Conservation (phyloP, 2,797 vertebrate genomes). For the Ctenochaetus hawaiiensis region DNA sequence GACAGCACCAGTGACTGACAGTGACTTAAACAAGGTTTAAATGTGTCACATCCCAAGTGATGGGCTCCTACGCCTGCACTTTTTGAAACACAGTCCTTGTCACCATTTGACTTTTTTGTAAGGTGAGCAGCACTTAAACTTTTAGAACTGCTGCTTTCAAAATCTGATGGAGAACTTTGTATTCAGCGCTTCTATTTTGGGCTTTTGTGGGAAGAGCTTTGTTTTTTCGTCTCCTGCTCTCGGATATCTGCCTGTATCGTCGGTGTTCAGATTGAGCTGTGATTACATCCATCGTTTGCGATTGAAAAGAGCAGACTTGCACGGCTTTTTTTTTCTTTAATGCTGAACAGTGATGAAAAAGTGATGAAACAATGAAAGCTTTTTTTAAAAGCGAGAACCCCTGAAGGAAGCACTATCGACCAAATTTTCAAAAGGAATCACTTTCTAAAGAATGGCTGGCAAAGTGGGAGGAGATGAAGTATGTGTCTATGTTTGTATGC, state of each 20-base stretch:
- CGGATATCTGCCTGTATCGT: constrained; percentile 16
- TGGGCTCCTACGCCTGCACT: background rate
- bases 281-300: constrained; percentile 30
- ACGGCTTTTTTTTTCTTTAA: background rate
- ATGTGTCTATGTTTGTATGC: constrained; percentile 4
- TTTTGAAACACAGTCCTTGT: constrained; percentile 32
- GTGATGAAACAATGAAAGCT: constrained; percentile 47
- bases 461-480: constrained; percentile 6
- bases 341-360: constrained; percentile 48
- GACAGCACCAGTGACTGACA: constrained; percentile 20
- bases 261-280: constrained; percentile 32
- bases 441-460: constrained; percentile 26
- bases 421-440: constrained; percentile 36
- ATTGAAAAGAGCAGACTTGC: constrained; percentile 31
- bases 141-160: constrained; percentile 21
- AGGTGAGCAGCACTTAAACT: constrained; percentile 19
- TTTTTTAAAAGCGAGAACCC: constrained; percentile 12
- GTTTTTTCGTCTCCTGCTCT: background rate
- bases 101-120: constrained; percentile 14
- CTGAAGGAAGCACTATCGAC: constrained; percentile 30
- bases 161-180: constrained; percentile 31
- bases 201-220: constrained; percentile 28
- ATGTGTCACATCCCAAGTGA: constrained; percentile 24
- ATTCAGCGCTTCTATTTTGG: constrained; percentile 44
- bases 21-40: constrained; percentile 37